These are phyloP conservation scores for Teleogryllus occipitalis DNA, from an alignment of 1,140 invertebrate genomes.

Conservation along the genomic window DNA sequence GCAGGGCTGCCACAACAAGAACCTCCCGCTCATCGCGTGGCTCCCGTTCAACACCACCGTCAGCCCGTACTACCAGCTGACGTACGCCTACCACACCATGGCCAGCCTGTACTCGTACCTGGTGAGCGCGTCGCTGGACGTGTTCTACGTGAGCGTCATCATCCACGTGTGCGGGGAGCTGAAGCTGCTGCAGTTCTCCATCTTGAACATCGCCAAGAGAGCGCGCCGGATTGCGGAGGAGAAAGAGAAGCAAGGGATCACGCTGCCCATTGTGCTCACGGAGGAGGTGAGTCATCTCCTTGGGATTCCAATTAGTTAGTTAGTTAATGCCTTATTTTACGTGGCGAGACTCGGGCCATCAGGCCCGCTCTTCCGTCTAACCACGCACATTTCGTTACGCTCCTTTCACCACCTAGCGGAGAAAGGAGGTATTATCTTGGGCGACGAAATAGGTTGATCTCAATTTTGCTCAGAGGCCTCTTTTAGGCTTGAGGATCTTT, in stretches of 20 bases:
- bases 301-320: neutral
- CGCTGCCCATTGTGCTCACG: neutral
- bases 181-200: neutral
- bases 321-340: too few relatives aligned
- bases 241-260: neutral
- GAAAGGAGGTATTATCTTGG: too few relatives aligned
- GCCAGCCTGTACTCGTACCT: neutral
- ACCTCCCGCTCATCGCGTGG: neutral
- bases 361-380: too few relatives aligned
- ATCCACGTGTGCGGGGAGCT: neutral
- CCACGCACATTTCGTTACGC: too few relatives aligned
- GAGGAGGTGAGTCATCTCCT: neutral
- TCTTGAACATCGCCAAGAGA: neutral
- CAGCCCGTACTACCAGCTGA: neutral
- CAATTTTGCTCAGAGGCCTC: too few relatives aligned
- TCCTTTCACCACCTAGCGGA: too few relatives aligned
- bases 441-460: too few relatives aligned
- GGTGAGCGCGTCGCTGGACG: neutral
- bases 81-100: neutral
- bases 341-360: too few relatives aligned
- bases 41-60: neutral
- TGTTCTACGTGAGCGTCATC: neutral
- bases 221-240: neutral
- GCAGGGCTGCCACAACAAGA: neutral
- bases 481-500: too few relatives aligned